These are phyloP conservation scores for Trachymyrmex cornetzi DNA, from an alignment of 1,140 invertebrate genomes.

Conservation along the genomic window DNA sequence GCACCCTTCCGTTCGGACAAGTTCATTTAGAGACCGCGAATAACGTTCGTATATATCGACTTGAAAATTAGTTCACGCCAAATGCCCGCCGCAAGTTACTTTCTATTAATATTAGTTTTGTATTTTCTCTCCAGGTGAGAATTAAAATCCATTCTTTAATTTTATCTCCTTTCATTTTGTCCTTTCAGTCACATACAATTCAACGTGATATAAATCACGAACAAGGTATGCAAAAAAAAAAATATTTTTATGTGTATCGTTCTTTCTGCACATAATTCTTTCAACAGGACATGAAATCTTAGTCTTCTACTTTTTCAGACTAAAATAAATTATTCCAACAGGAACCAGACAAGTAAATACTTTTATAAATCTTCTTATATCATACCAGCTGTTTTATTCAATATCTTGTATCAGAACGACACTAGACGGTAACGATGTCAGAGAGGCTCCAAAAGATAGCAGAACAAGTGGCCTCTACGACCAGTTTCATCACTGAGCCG, in stretches of 20 bases:
- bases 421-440: constrained; percentile 6
- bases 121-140: not conserved
- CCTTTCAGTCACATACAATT: not conserved
- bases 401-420: constrained; percentile 11
- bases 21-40: constrained; percentile 67
- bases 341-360: not conserved
- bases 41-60: not conserved
- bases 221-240: not conserved
- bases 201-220: not conserved
- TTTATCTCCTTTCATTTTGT: not conserved
- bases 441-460: constrained; percentile 41
- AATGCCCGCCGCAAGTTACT: not conserved
- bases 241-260: not conserved
- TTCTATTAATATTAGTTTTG: not conserved
- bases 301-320: not conserved
- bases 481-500: constrained; percentile 80
- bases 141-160: constrained; percentile 8
- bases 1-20: constrained; percentile 68
- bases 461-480: constrained; percentile 67
- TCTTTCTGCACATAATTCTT: not conserved
- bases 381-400: not conserved
- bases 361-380: not conserved
- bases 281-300: no score
- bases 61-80: constrained; percentile 20
- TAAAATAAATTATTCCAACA: not conserved